Conservation (phyloP, 2,113 vertebrate species). For the Oryzias javanicus region DNA sequence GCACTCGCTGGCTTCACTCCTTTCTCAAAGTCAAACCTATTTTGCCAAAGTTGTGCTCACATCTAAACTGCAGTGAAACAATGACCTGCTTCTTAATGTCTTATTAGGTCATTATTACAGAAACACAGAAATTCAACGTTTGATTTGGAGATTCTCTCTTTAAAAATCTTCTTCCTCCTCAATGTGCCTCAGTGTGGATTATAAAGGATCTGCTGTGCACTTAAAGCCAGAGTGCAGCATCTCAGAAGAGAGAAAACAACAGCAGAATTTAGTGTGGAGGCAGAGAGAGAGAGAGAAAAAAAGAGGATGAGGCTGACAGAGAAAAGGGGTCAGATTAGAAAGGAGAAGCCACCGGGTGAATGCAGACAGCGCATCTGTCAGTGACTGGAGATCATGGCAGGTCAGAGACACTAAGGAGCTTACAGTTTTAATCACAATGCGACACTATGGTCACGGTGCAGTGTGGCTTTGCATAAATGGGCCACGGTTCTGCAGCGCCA, state of each 20-base stretch:
- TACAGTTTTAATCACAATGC: conserved; percentile 73
- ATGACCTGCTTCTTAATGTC: no score
- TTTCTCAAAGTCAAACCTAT: no score
- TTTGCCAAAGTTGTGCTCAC: no score
- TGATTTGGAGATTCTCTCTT: no score
- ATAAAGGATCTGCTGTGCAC: no score
- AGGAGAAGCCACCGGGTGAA: conserved; percentile 46
- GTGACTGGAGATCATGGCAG: conserved; percentile 61
- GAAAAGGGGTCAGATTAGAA: conserved; percentile 63
- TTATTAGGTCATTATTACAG: no score
- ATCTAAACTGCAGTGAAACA: no score
- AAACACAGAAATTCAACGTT: no score
- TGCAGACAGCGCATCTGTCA: conserved; percentile 69
- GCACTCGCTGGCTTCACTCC: background rate
- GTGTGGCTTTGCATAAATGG: conserved; percentile 62
- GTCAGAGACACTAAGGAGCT: conserved; percentile 71
- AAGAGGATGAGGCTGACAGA: conserved; percentile 22
- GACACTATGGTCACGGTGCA: conserved; percentile 57
- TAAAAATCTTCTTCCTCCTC: no score
- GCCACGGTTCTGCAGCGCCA: conserved; percentile 51
- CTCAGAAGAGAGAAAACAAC: conserved; percentile 20
- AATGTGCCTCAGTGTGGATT: no score
- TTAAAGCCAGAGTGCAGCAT: no score
- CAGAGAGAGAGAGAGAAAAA: conserved; percentile 13
- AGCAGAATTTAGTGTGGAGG: conserved; percentile 24